phyloP scores from a whole-genome alignment of 1,140 invertebrate species.

The Cherax quadricarinatus region DNA sequence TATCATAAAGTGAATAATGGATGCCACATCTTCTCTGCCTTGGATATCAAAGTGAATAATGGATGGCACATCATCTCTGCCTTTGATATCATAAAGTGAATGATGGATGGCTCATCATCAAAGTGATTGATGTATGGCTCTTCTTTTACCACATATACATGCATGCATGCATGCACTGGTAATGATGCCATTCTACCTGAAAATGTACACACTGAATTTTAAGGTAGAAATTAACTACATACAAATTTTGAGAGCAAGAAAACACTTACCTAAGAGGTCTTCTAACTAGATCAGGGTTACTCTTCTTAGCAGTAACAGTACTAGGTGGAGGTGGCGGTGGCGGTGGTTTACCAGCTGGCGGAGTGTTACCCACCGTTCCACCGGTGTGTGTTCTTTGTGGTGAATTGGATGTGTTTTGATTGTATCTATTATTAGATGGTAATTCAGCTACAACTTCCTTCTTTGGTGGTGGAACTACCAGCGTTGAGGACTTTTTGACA shows the following conservation, averaged over 20 bases:
- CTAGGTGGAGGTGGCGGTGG: constrained; percentile 54
- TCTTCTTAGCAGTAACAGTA: constrained; percentile 30
- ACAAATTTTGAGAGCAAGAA: too few species aligned
- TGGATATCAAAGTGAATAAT: too few species aligned
- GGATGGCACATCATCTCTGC: too few species aligned
- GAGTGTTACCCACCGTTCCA: not conserved
- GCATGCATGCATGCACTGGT: too few species aligned
- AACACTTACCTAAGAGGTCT: constrained; percentile 49
- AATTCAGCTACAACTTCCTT: constrained; percentile 45
- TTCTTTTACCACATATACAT: too few species aligned
- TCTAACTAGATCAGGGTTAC: constrained; percentile 46
- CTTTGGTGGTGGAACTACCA: constrained; percentile 50
- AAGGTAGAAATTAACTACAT: too few species aligned
- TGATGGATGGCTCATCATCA: too few species aligned
- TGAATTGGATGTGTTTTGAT: constrained; percentile 34
- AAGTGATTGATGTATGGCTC: too few species aligned
- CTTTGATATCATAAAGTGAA: too few species aligned
- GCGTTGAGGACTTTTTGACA: constrained; percentile 26
- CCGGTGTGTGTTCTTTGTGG: constrained; percentile 27
- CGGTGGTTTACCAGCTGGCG: constrained; percentile 20
- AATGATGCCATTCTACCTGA: too few species aligned
- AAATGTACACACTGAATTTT: too few species aligned
- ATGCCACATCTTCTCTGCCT: not conserved
- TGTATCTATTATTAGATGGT: constrained; percentile 29
- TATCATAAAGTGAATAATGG: not conserved